Evolutionary conservation across 2,888 invertebrate genomes (phyloP).

Genomic region (Brachylomia viminalis): DNA sequence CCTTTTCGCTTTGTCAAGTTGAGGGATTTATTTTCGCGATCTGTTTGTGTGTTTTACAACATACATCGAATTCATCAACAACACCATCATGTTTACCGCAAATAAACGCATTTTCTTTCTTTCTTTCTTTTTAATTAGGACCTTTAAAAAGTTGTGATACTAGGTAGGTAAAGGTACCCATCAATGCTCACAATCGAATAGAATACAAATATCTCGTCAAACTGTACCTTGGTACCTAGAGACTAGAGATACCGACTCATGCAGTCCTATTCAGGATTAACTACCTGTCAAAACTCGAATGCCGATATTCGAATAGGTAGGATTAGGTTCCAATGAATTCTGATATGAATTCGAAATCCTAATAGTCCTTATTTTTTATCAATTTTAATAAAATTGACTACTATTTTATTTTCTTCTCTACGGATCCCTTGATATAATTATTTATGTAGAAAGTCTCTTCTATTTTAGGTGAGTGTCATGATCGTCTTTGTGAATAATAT

Average conservation of each 20-base stretch:
- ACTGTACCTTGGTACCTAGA: background rate
- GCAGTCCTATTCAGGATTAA: slow-evolving; percentile 18
- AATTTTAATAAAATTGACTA: background rate
- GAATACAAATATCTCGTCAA: slow-evolving; percentile 6
- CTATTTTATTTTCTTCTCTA: background rate
- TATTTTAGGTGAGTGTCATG: slow-evolving; percentile 5
- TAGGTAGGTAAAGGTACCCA: background rate
- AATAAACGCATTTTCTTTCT: too few species aligned
- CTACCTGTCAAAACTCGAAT: slow-evolving; percentile 33
- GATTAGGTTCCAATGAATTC: slow-evolving; percentile 16
- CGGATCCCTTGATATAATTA: background rate
- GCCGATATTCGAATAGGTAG: slow-evolving; percentile 11
- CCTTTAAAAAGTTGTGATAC: background rate
- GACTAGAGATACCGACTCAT: background rate
- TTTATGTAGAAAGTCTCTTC: background rate
- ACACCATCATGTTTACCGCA: too few species aligned
- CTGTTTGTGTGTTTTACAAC: slow-evolving; percentile 13
- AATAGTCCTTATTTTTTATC: background rate
- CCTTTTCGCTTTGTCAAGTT: slow-evolving; percentile 51
- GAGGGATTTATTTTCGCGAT: slow-evolving; percentile 39
- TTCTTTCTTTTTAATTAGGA: too few species aligned
- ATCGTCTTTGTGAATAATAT: slow-evolving; percentile 53
- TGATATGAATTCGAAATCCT: slow-evolving; percentile 10
- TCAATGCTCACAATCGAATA: background rate
- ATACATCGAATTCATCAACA: too few species aligned